These are phyloP conservation scores for Euspilapteryx auroguttella DNA, from an alignment of 2,888 invertebrate species.

Conservation along the genomic window DNA sequence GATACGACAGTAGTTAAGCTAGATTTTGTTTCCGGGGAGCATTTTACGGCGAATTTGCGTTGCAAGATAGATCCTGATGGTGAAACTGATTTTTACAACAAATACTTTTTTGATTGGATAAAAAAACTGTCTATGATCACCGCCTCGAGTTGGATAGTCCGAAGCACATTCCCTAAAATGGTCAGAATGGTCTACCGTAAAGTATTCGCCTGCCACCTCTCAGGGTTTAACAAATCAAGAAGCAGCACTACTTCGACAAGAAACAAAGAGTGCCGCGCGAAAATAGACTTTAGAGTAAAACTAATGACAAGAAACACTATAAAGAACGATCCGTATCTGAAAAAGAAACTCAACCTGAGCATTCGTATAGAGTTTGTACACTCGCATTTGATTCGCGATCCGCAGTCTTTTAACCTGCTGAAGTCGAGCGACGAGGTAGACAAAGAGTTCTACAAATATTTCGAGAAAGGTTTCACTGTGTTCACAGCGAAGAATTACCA, in stretches of 20 bases:
- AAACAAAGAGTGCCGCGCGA: slow-evolving; percentile 15
- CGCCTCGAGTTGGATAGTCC: slow-evolving; percentile 16
- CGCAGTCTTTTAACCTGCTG: slow-evolving; percentile 10
- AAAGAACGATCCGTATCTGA: slow-evolving; percentile 14
- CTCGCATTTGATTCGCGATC: slow-evolving; percentile 12
- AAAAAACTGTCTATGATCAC: slow-evolving; percentile 17
- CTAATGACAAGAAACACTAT: slow-evolving; percentile 14
- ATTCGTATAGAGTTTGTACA: slow-evolving; percentile 15
- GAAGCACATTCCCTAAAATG: slow-evolving; percentile 11
- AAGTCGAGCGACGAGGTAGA: slow-evolving; percentile 13
- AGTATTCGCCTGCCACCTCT: slow-evolving; percentile 14
- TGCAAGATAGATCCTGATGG: slow-evolving; percentile 13
- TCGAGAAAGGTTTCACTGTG: slow-evolving; percentile 11
- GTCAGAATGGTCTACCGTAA: slow-evolving; percentile 16
- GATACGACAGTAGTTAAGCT: slow-evolving; percentile 12
- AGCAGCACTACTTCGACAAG: slow-evolving; percentile 3
- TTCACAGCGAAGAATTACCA: slow-evolving; percentile 12
- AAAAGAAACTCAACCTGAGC: slow-evolving; percentile 14
- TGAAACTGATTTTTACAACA: slow-evolving; percentile 10
- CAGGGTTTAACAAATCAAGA: slow-evolving; percentile 13
- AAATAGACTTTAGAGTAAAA: slow-evolving; percentile 18
- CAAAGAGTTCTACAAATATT: slow-evolving; percentile 11
- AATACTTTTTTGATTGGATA: slow-evolving; percentile 14
- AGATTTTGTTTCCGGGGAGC: slow-evolving; percentile 14
- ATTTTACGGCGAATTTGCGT: slow-evolving; percentile 11